Conservation (phyloP, 2,113 vertebrate genomes). For the Calonectris borealis region DNA sequence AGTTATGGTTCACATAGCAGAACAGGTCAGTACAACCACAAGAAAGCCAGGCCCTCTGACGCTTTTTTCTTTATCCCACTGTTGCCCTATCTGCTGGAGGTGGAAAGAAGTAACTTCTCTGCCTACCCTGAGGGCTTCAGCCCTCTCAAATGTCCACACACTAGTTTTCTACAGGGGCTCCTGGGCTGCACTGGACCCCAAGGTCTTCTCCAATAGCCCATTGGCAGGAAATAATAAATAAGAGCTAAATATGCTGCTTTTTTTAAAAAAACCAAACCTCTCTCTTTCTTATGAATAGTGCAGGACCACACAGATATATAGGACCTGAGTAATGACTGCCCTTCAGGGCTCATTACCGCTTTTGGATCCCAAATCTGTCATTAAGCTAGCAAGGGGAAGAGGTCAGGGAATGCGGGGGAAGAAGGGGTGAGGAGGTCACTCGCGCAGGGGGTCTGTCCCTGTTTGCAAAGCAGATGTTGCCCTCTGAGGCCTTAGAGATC, state of each 20-base stretch:
- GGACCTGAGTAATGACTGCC: not conserved
- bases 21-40: not conserved
- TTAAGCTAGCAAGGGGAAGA: conserved; percentile 38
- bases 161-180: not conserved
- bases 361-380: conserved; percentile 50
- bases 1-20: not conserved
- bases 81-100: not conserved
- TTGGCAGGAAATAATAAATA: not conserved
- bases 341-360: conserved; percentile 15
- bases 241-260: not conserved
- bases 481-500: not conserved
- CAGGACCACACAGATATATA: not conserved
- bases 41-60: not conserved
- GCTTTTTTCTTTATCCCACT: not conserved
- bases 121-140: not conserved
- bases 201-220: not conserved
- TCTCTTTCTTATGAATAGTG: not conserved
- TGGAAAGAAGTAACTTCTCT: not conserved
- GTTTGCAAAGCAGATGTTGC: conserved; percentile 38
- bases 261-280: too few species aligned
- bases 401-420: not conserved
- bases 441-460: not conserved
- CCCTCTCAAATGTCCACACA: not conserved
- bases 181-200: not conserved
- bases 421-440: conserved; percentile 47